A percentile compares a stretch with the other conserved stretches of the same genome.
phyloP scores from a whole-genome alignment of 1,140 invertebrate species.

The Mya arenaria region DNA sequence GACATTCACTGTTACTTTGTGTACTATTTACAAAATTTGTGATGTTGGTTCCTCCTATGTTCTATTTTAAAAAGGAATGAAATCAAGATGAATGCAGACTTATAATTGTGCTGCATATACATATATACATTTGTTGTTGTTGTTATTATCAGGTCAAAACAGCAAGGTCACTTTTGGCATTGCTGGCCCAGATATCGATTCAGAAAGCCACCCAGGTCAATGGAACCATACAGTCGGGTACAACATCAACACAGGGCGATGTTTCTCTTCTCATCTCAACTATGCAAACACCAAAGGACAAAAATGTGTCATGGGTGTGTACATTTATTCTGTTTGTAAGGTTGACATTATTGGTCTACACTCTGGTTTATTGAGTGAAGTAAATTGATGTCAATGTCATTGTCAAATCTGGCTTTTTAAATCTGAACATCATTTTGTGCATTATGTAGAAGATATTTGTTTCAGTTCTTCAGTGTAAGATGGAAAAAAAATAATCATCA shows the following conservation, averaged over 20 bases:
- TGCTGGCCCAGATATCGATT: slow-evolving; percentile 77
- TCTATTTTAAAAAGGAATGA: too few species aligned
- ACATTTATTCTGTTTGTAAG: not conserved
- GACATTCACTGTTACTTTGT: too few species aligned
- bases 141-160: slow-evolving; percentile 66
- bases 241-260: slow-evolving; percentile 76
- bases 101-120: too few species aligned
- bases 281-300: slow-evolving; percentile 76
- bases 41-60: too few species aligned
- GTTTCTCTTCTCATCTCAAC: slow-evolving; percentile 75
- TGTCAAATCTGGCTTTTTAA: not conserved
- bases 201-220: slow-evolving; percentile 75
- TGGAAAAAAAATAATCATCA: too few species aligned
- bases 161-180: slow-evolving; percentile 79
- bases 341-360: not conserved
- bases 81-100: too few species aligned
- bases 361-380: not conserved
- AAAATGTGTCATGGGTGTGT: slow-evolving; percentile 74
- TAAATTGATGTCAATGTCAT: not conserved
- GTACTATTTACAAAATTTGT: too few species aligned
- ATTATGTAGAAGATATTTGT: too few species aligned
- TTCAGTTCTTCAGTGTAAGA: too few species aligned
- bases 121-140: too few species aligned
- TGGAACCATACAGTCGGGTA: slow-evolving; percentile 80
- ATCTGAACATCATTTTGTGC: not conserved